These are phyloP conservation scores for Tauraco hartlaubi DNA, from an alignment of 2,797 vertebrate genomes.

Conservation along the genomic window DNA sequence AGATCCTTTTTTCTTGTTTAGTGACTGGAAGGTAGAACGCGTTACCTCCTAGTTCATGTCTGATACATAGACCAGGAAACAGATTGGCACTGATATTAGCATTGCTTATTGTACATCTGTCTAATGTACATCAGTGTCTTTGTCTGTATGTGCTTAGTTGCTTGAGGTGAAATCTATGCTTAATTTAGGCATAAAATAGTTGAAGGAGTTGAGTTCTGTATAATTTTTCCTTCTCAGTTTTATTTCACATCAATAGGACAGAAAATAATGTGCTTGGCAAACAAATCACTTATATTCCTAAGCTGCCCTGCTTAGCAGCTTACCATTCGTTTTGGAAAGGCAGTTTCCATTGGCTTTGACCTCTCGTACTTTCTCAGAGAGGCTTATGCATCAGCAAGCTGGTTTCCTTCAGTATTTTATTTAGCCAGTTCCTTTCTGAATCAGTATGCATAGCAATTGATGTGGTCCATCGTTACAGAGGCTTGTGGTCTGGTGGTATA, in stretches of 20 bases:
- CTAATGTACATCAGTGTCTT: background rate
- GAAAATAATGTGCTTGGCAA: background rate
- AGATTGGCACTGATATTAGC: background rate
- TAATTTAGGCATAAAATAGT: background rate
- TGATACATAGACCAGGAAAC: background rate
- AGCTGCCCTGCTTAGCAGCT: background rate
- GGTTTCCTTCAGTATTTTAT: background rate
- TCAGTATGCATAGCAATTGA: background rate
- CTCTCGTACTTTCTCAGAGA: background rate
- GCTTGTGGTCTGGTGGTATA: background rate
- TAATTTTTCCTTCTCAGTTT: background rate
- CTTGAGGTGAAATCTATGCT: background rate
- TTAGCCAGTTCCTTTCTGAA: background rate
- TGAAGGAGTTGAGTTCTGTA: background rate
- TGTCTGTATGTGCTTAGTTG: background rate
- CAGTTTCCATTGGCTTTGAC: background rate
- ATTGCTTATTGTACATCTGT: background rate
- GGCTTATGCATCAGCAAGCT: background rate
- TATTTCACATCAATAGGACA: background rate
- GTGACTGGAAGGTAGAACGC: background rate
- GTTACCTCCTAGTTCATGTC: background rate
- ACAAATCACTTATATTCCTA: background rate
- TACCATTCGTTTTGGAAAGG: background rate
- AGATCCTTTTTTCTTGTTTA: background rate
- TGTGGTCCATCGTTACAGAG: background rate